These are phyloP conservation scores for Globia sparganii DNA, from an alignment of 2,888 invertebrate species.

Conservation along the genomic window DNA sequence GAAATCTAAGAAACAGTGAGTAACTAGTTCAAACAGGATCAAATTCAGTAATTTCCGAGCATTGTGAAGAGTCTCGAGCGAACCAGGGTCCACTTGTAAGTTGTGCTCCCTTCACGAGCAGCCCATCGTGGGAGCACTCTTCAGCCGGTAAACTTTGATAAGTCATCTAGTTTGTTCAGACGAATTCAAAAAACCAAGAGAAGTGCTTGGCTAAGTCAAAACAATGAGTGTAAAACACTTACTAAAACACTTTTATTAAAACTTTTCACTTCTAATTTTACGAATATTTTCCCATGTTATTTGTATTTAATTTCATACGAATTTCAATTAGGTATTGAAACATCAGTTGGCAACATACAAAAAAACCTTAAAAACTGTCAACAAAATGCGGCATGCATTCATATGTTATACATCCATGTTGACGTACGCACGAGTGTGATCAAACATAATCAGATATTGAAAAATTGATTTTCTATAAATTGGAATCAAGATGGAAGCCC, in stretches of 20 bases:
- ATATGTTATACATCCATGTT: constrained; percentile 9
- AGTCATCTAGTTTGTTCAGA: constrained; percentile 56
- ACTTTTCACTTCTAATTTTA: neutral
- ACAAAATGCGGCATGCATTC: neutral
- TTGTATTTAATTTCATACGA: neutral
- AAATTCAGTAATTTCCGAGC: constrained; percentile 61
- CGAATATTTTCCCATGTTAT: neutral
- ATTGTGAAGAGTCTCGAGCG: constrained; percentile 56
- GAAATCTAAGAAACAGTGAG: constrained; percentile 60
- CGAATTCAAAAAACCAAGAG: constrained; percentile 24
- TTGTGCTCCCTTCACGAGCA: constrained; percentile 63
- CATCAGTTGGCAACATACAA: neutral
- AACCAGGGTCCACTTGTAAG: constrained; percentile 64
- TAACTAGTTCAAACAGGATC: constrained; percentile 59
- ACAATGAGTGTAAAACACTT: neutral
- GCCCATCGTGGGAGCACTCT: constrained; percentile 56
- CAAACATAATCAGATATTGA: constrained; percentile 58
- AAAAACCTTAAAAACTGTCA: neutral
- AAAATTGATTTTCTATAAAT: constrained; percentile 63
- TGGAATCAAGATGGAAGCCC: constrained; percentile 61
- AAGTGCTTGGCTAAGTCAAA: constrained; percentile 11
- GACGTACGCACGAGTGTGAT: constrained; percentile 24
- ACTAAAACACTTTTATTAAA: neutral
- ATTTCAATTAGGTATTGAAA: neutral
- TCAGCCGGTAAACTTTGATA: constrained; percentile 58